Conservation (phyloP, 2,113 vertebrate species). For the Sorex araneus region DNA sequence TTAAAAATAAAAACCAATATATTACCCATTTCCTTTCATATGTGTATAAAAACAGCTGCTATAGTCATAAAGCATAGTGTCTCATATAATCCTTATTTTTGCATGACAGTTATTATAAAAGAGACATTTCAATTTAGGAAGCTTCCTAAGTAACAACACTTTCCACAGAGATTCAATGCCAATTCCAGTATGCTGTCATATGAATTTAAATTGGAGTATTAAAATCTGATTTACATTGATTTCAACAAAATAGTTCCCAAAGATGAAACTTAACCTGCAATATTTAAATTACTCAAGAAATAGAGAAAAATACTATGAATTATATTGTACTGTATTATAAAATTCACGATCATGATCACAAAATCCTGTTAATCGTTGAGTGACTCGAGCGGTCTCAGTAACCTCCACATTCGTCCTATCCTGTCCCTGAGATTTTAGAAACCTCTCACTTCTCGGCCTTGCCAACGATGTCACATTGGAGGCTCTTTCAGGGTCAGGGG, state of each 20-base stretch:
- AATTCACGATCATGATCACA: too few relatives aligned
- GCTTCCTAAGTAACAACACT: neutral
- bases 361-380: too few relatives aligned
- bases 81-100: conserved; percentile 19
- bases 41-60: conserved; percentile 6
- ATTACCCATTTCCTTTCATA: conserved; percentile 39
- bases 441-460: too few relatives aligned
- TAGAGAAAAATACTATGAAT: neutral
- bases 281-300: neutral
- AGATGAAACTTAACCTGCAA: neutral
- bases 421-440: too few relatives aligned
- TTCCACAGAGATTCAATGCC: conserved; percentile 31
- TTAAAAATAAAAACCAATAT: neutral
- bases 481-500: too few relatives aligned
- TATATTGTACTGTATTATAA: neutral
- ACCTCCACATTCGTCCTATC: too few relatives aligned
- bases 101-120: neutral
- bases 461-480: too few relatives aligned
- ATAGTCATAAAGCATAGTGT: conserved; percentile 8
- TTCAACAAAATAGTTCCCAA: conserved; percentile 52
- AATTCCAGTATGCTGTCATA: neutral
- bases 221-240: neutral
- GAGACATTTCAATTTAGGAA: conserved; percentile 39
- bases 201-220: neutral
- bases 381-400: too few relatives aligned